Percentiles rank a stretch among this genome's conserved stretches.
Evolutionary conservation across 2,888 invertebrate genomes (phyloP).

Genomic region (Cantharis rustica): DNA sequence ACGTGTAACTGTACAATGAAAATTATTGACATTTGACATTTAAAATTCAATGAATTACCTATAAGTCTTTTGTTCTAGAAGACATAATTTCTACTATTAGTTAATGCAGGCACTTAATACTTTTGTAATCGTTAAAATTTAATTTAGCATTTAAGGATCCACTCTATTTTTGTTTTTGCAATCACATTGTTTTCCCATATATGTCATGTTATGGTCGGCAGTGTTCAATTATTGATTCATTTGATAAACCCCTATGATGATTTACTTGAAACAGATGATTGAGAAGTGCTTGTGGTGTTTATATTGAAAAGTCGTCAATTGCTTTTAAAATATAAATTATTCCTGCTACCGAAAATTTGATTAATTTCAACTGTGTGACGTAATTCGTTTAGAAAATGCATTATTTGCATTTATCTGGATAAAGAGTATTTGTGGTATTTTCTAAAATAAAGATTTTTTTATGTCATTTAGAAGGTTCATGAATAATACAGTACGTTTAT

Average conservation of each 20-base stretch:
- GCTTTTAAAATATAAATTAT: background rate
- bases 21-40: background rate
- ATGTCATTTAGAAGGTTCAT: background rate
- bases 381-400: background rate
- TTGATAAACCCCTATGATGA: background rate
- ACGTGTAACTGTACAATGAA: background rate
- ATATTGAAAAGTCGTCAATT: background rate
- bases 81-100: background rate
- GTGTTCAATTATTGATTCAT: background rate
- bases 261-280: background rate
- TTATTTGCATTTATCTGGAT: background rate
- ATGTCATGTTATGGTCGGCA: background rate
- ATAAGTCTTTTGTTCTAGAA: background rate
- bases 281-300: background rate
- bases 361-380: background rate
- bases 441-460: background rate
- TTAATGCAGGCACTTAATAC: background rate
- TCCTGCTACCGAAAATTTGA: background rate
- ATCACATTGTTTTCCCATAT: background rate
- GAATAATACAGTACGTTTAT: background rate
- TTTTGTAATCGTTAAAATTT: background rate
- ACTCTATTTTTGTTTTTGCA: background rate
- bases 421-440: background rate
- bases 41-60: background rate
- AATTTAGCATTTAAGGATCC: background rate